Conservation (phyloP, 2,113 vertebrate species). For the Podiceps cristatus region DNA sequence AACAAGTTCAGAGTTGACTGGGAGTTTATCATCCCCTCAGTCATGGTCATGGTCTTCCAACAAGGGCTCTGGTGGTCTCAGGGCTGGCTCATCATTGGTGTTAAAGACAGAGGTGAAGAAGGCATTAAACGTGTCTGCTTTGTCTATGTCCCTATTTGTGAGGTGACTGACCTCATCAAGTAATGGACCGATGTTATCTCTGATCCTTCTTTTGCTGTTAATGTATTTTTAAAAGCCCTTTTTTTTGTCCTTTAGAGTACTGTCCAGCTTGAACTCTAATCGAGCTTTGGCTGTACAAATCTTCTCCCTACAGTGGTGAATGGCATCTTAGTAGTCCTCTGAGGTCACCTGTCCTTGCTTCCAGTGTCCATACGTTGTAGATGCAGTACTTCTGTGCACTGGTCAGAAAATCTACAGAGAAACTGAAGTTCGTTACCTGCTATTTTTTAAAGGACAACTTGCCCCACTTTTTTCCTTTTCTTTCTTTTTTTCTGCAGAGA, state of each 20-base stretch:
- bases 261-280: background rate
- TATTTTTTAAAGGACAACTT: background rate
- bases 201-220: background rate
- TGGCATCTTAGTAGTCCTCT: background rate
- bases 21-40: background rate
- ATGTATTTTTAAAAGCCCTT: background rate
- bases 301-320: background rate
- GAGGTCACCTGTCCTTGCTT: background rate
- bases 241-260: background rate
- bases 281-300: background rate
- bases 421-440: background rate
- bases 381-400: background rate
- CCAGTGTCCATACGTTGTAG: background rate
- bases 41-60: background rate
- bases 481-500: background rate
- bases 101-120: background rate
- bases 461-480: accelerated
- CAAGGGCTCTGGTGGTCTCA: background rate
- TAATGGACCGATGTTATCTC: background rate
- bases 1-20: background rate
- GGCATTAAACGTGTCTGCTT: background rate
- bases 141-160: background rate
- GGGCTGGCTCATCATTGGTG: accelerated
- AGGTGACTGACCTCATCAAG: background rate
- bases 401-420: background rate